Percentiles rank a stretch among this genome's conserved stretches.
phyloP scores from a whole-genome alignment of 2,113 vertebrate genomes.

The Indicator indicator region DNA sequence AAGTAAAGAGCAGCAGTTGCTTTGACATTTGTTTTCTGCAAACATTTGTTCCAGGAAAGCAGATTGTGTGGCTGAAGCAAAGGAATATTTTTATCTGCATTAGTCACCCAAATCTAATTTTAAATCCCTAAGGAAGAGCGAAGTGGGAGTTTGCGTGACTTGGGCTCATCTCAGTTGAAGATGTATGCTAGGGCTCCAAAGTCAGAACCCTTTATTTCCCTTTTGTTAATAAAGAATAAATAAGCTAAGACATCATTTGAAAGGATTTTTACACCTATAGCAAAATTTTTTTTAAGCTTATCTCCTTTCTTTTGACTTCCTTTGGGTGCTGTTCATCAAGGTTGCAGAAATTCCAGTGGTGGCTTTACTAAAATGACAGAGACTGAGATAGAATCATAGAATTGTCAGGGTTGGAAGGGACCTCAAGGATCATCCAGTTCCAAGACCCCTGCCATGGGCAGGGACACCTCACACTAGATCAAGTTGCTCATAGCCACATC shows the following conservation, averaged over 20 bases:
- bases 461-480: too few relatives aligned
- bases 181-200: constrained; percentile 35
- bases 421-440: too few relatives aligned
- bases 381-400: too few relatives aligned
- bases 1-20: constrained; percentile 1
- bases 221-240: constrained; percentile 52
- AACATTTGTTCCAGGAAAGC: constrained; percentile 24
- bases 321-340: not conserved
- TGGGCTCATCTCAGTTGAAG: constrained; percentile 56
- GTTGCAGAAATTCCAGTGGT: not conserved
- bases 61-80: constrained; percentile 27
- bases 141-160: constrained; percentile 33
- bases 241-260: not conserved
- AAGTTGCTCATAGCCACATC: too few relatives aligned
- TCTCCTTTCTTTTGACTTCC: constrained; percentile 20
- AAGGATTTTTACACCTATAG: not conserved
- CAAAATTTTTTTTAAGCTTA: not conserved
- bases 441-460: too few relatives aligned
- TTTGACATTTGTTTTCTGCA: constrained; percentile 46
- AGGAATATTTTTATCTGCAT: constrained; percentile 51
- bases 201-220: not conserved
- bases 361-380: constrained; percentile 1
- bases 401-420: too few relatives aligned
- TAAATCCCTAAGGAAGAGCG: constrained; percentile 34
- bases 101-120: constrained; percentile 54